Base-by-base conservation (phyloP, 1,140 invertebrate genomes). In the Goniozus legneri region DNA sequence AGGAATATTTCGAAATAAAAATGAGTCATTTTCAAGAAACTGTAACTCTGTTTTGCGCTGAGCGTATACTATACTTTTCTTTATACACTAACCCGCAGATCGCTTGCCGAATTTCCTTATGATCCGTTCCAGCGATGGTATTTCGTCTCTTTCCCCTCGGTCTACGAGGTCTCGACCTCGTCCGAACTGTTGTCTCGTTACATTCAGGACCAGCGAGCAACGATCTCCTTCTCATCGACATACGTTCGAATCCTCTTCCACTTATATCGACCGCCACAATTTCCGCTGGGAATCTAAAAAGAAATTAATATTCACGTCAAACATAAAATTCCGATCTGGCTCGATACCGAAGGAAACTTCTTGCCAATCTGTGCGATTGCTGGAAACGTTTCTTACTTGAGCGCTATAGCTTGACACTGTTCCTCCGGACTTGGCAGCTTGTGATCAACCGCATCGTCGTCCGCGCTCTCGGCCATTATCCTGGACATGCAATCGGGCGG, bases 61-160 rank as follows among this genome's bases (percentile, higher is more conserved):
- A n/a, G n/a, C n/a, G n/a, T n/a, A n/a, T n/a, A n/a, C n/a, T n/a
- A n/a, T n/a, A n/a, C n/a, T n/a, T n/a, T n/a, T n/a, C n/a, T n/a
- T n/a, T n/a, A n/a, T n/a, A n/a, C n/a, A n/a, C n/a, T n/a, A n/a
- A n/a, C n/a, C n/a, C n/a, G n/a, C n/a, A 84, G 54, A 86, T 79
- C 67, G 85, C 86, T 73, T 87, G 84, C 73, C 84, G 81, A 73
- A 91, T 86, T 79, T 91, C 89, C 75, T 88, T 89, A 62, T 88
- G 84, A 80, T 90, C 88, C 53, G 87, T 91, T 58, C 90, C 89
- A 54, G 90, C 89, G 65, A 93, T 89, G 56, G 91, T 93, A 69
- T 92, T 93, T 69, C 91, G 80, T 80, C 91, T 82, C 75, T 89
- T 89, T 69, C 84, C 85, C 54, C 87, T 79, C 46, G 85, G 82